Evolutionary conservation across 92 coral and sea anemone species (phyloP), one percentile per base, ranked within the genome.

Genomic region (Palythoa grandiflora): DNA sequence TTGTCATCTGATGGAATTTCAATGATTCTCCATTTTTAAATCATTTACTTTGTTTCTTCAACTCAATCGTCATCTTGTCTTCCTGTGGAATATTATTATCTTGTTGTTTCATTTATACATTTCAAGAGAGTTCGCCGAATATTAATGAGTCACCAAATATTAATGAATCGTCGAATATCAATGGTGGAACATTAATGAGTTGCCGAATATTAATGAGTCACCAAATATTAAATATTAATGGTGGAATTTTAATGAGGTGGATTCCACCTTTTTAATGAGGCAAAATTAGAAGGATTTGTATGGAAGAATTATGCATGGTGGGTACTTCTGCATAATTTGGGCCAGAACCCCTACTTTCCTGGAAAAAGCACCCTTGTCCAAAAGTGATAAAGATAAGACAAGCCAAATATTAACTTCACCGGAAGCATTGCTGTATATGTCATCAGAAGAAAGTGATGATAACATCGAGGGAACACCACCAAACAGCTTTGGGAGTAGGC

Each of bases 61-160:
- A 59, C 66, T 59, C 66, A 59, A 59, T 59, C 66, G 66, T 59
- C 66, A 59, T 59, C 66, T 19, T 59, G 66, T 59, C 66, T 59
- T 59, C 66, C 66, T 59, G 66, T 59, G 66, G 66, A 59, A 59
- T 59, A 59, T 59, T 59, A 59, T 59, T 59, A 59, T 19, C 66
- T 59, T 19, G 66, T 28, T 28, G 28, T 59, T 59, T 59, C 66
- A 59, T 59, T 59, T 59, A 59, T 19, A 59, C 17, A 59, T 59
- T 59, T 19, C 19, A 59, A 59, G 66, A 59, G 66, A 5, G 17
- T 59, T 59, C 66, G 17, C 66, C 66, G 66, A 59, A 59, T 59
- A 59, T 59, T 59, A 59, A 59, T 59, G 65, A 57, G 65, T 57
- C 65, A 17, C 65, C 65, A 3, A 57, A 57, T 57, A 57, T 57